Percentiles rank a stretch among this genome's conserved stretches.
phyloP scores from a whole-genome alignment of 2,797 vertebrate genomes.

The Acestrorhynchus altus region DNA sequence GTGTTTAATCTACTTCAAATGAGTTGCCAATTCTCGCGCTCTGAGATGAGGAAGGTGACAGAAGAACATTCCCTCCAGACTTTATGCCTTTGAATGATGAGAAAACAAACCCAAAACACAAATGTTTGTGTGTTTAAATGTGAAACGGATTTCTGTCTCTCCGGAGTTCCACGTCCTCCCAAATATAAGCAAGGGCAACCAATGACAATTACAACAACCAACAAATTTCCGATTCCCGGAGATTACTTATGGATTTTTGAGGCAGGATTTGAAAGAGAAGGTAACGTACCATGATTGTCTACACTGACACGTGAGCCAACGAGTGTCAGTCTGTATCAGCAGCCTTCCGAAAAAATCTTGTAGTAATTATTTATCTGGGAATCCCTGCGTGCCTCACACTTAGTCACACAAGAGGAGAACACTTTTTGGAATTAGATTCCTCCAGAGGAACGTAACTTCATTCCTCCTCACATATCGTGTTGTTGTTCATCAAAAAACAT shows the following conservation, averaged over 20 bases:
- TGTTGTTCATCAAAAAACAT: neutral
- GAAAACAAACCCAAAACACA: constrained; percentile 28
- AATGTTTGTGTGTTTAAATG: constrained; percentile 18
- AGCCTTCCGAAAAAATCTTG: constrained; percentile 8
- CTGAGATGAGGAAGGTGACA: neutral
- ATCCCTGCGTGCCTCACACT: neutral
- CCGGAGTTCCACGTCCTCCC: constrained; percentile 41
- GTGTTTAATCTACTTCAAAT: neutral
- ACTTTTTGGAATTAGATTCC: neutral
- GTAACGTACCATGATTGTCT: constrained; percentile 27
- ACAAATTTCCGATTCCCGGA: constrained; percentile 44
- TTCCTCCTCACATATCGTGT: neutral
- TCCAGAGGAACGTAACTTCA: neutral
- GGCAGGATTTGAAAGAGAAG: constrained; percentile 36
- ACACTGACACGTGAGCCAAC: constrained; percentile 19
- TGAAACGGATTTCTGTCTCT: constrained; percentile 45
- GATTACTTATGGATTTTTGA: constrained; percentile 52
- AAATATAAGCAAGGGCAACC: constrained; percentile 40
- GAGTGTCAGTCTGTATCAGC: neutral
- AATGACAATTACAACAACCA: constrained; percentile 49
- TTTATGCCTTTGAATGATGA: neutral
- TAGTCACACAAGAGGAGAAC: neutral
- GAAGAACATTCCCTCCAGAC: constrained; percentile 1
- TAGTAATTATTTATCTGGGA: constrained; percentile 29
- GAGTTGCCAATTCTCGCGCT: neutral